Base-by-base conservation (phyloP, 1,140 invertebrate species). In the Coenobita brevimanus region DNA sequence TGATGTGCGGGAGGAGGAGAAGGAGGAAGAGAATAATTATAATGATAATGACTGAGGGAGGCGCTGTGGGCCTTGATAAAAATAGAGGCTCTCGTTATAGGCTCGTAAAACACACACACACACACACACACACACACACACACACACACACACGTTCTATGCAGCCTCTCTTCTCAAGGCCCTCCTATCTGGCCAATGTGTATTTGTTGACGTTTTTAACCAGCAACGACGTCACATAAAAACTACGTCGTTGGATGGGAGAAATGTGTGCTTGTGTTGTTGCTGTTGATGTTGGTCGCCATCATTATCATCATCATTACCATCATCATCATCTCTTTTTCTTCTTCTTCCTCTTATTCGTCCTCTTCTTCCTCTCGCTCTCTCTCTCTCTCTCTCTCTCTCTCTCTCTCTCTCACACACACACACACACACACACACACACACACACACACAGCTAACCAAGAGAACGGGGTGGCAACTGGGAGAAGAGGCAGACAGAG, bases 121-220 rank as follows among this genome's bases (percentile, higher is more conserved):
- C 54, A 57, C 54, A 57, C 54, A 57, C 54, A 57, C 54, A 57
- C 54, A 57, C 54, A 57, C 54, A 57, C 54, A 57, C 54, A 57
- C 54, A 57, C 54, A 57, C 54, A 57, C 54, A 57, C 54, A 57
- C 54, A 57, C 54, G 54, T 57, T n/a, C n/a, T n/a, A n/a, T n/a
- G n/a, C n/a, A n/a, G n/a, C n/a, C n/a, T n/a, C 13, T 57, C n/a
- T n/a, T n/a, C 54, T 57, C 54, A 57, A 10, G 10, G 13, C n/a
- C 54, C 54, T 57, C 54, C 54, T n/a, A 13, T 13, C 13, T 57
- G 13, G n/a, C 54, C 13, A n/a, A n/a, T 57, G 54, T 57, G 10
- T 57, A 13, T 57, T n/a, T 57, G 10, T 57, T n/a, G 10, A 10
- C n/a, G 13, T n/a, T 57, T 57, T 13, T 13, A n/a, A 57, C 54